Evolutionary conservation across 2,888 invertebrate genomes (phyloP).

Genomic region (Hartigia nigra): DNA sequence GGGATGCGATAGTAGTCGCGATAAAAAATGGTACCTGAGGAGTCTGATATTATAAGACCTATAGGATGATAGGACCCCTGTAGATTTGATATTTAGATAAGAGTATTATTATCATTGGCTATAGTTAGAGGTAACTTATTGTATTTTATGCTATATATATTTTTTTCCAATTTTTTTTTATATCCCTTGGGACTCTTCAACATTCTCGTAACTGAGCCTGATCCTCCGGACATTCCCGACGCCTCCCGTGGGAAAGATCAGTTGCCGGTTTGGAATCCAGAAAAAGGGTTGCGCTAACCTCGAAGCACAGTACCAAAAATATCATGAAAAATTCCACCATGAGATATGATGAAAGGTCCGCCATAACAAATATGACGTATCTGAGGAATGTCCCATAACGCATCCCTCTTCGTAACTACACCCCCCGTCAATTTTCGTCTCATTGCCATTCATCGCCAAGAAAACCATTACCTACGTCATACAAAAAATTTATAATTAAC

Average conservation of each 20-base stretch:
- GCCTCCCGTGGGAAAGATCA: constrained; percentile 3
- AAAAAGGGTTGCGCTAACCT: constrained; percentile 3
- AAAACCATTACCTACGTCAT: background rate
- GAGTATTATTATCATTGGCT: constrained; percentile 20
- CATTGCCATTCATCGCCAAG: background rate
- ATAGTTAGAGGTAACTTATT: background rate
- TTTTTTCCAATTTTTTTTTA: background rate
- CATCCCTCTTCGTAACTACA: background rate
- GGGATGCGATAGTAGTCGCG: background rate
- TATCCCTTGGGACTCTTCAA: background rate
- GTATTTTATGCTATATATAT: background rate
- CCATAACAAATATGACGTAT: constrained; percentile 7
- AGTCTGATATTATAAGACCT: background rate
- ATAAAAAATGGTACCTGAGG: background rate
- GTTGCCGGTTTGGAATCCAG: background rate
- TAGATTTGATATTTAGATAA: constrained; percentile 21
- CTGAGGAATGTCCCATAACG: background rate
- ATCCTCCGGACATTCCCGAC: background rate
- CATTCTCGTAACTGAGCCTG: background rate
- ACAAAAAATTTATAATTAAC: background rate
- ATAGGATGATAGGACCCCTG: constrained; percentile 15
- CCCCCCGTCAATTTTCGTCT: background rate
- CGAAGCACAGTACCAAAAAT: background rate
- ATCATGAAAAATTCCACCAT: background rate
- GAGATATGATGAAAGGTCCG: background rate